These are phyloP conservation scores for Acrocyrtus sp. DNA, from an alignment of 2,888 invertebrate species.

Conservation along the genomic window DNA sequence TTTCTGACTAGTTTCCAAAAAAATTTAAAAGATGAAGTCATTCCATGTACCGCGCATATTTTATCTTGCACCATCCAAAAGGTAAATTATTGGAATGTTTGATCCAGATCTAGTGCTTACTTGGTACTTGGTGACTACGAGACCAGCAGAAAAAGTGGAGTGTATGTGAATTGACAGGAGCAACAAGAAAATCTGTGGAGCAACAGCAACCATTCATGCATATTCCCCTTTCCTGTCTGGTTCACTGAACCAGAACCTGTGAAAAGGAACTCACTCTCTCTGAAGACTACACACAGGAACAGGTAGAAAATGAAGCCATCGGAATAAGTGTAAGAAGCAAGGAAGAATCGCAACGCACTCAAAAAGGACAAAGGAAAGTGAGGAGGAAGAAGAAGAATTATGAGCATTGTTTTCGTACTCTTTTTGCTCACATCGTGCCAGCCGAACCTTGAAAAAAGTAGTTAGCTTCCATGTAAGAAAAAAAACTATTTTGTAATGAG, in stretches of 20 bases:
- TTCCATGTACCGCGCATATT: no score
- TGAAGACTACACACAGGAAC: no score
- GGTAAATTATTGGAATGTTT: no score
- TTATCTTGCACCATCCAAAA: no score
- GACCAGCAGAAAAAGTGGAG: no score
- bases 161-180: no score
- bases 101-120: not conserved
- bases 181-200: no score
- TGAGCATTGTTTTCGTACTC: conserved; percentile 24
- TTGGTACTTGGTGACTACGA: not conserved
- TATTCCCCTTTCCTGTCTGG: conserved; percentile 12
- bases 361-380: no score
- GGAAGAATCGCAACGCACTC: no score
- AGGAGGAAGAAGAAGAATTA: conserved; percentile 11
- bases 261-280: no score
- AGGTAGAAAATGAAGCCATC: not conserved
- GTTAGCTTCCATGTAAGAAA: conserved; percentile 19
- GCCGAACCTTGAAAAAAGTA: conserved; percentile 12
- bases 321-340: not conserved
- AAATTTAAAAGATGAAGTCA: no score
- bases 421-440: conserved; percentile 15
- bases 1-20: no score
- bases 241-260: conserved; percentile 41
- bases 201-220: conserved; percentile 3
- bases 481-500: conserved; percentile 16